Evolutionary conservation across 2,113 vertebrate genomes (phyloP).

Genomic region (Saguinus imperator): DNA sequence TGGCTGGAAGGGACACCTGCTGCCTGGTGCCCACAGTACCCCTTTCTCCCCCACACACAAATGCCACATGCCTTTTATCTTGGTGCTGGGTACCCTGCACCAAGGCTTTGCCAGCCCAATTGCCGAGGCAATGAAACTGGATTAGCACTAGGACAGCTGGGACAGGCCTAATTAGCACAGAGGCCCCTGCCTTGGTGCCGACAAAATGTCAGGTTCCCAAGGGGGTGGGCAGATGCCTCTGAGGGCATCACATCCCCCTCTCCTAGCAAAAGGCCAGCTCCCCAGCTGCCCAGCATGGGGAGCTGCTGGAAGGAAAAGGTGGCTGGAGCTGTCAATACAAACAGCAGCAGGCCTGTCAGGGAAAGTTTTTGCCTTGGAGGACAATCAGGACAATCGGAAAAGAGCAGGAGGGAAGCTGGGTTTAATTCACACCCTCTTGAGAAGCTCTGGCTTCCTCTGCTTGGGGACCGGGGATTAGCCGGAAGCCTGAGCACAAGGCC

Average conservation of each 20-base stretch:
- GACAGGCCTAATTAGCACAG: slow-evolving; percentile 49
- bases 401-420: background rate
- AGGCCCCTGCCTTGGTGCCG: background rate
- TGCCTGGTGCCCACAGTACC: background rate
- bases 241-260: background rate
- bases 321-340: background rate
- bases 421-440: slow-evolving; percentile 21
- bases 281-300: background rate
- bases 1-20: background rate
- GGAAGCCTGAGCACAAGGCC: background rate
- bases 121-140: background rate
- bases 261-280: slow-evolving; percentile 39
- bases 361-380: background rate
- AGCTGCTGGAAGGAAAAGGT: background rate
- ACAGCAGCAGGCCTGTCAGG: background rate
- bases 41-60: background rate
- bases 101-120: background rate
- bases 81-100: background rate
- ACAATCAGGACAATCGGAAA: background rate
- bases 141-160: background rate
- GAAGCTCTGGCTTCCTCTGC: background rate
- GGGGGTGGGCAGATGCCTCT: background rate
- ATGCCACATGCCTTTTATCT: background rate
- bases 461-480: background rate
- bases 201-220: slow-evolving; percentile 41